Percentiles rank a stretch among this genome's conserved stretches.
These are phyloP conservation scores for Planococcus citri DNA, from an alignment of 1,140 invertebrate genomes.

Conservation along the genomic window DNA sequence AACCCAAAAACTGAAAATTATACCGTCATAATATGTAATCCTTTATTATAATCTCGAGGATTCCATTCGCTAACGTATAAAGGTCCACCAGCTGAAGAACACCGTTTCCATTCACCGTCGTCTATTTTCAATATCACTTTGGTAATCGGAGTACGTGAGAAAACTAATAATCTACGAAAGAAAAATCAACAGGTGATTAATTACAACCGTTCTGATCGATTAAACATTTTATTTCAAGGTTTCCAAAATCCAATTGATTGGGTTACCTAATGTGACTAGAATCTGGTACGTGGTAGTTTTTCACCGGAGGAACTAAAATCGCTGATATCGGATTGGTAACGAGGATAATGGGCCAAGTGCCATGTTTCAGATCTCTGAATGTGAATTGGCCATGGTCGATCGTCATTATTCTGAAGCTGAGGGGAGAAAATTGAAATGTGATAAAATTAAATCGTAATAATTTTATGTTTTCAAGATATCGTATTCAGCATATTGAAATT, in stretches of 20 bases:
- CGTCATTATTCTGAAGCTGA: slow-evolving; percentile 62
- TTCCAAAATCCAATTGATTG: neutral
- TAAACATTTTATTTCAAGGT: slow-evolving; percentile 5
- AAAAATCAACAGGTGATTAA: slow-evolving; percentile 8
- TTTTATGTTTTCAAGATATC: too few relatives aligned
- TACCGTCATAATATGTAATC: slow-evolving; percentile 57
- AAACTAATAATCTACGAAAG: slow-evolving; percentile 51
- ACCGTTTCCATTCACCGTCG: slow-evolving; percentile 44
- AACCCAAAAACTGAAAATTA: slow-evolving; percentile 22
- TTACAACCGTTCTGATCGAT: neutral
- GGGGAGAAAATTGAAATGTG: slow-evolving; percentile 2
- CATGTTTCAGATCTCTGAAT: slow-evolving; percentile 66
- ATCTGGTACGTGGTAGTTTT: slow-evolving; percentile 10
- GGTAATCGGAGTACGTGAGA: slow-evolving; percentile 50
- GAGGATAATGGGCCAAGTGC: slow-evolving; percentile 66
- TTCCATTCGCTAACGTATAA: slow-evolving; percentile 62
- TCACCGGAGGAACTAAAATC: neutral
- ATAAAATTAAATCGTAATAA: neutral
- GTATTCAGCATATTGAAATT: too few relatives aligned
- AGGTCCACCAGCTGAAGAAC: slow-evolving; percentile 43
- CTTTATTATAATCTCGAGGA: slow-evolving; percentile 46
- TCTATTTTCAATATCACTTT: slow-evolving; percentile 53
- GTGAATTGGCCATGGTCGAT: slow-evolving; percentile 82
- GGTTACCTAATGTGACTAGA: neutral
- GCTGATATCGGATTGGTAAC: slow-evolving; percentile 74